Evolutionary conservation across 2,888 invertebrate genomes (phyloP).

Genomic region (Teleogryllus oceanicus): DNA sequence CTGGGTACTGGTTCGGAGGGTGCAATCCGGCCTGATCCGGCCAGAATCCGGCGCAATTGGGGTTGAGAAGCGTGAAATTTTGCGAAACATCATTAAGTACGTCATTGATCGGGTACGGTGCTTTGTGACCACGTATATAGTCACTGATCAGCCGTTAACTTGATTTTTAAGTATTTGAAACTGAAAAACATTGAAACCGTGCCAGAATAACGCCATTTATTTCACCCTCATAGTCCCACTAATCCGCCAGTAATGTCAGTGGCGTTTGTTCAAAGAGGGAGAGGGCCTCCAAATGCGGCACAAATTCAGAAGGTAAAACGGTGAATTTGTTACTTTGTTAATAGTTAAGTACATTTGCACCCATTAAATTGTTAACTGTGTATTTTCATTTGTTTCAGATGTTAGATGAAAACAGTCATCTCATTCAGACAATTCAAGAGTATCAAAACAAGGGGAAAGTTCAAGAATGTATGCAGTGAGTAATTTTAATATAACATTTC

Average conservation of each 20-base stretch:
- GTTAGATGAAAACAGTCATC: constrained; percentile 94
- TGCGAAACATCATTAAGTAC: not conserved
- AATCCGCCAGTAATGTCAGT: constrained; percentile 58
- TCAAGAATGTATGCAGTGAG: constrained; percentile 85
- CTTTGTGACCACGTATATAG: too few relatives aligned
- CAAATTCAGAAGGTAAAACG: constrained; percentile 71
- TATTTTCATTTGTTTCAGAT: constrained; percentile 55
- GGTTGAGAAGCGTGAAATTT: not conserved
- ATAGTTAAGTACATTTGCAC: not conserved
- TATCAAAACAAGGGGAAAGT: constrained; percentile 93
- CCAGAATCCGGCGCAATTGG: too few relatives aligned
- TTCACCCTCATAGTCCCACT: too few relatives aligned
- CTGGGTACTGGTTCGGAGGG: too few relatives aligned
- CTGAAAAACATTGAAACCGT: not conserved
- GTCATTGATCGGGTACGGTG: not conserved
- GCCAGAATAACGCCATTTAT: not conserved
- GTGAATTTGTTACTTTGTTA: not conserved
- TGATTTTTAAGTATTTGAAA: not conserved
- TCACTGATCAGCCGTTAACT: not conserved
- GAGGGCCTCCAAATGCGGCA: constrained; percentile 72
- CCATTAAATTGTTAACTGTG: not conserved
- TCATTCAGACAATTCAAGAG: constrained; percentile 95
- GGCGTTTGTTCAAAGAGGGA: constrained; percentile 68
- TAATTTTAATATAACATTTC: constrained; percentile 36
- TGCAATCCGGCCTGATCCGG: too few relatives aligned